phyloP scores from a whole-genome alignment of 2,797 vertebrate genomes.

The Uromys caudimaculatus region DNA sequence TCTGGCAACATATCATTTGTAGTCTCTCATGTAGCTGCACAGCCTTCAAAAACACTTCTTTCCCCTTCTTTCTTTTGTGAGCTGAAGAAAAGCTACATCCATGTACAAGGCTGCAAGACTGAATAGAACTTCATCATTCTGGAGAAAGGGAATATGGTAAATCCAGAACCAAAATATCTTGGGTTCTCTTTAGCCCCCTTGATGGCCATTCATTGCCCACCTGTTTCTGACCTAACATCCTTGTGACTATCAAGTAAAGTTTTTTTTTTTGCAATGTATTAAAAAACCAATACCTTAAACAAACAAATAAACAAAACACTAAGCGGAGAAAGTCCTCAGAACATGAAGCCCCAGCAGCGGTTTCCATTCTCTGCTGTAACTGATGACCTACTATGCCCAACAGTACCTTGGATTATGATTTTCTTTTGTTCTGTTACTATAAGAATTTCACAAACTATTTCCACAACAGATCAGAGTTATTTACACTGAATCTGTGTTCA shows the following conservation, averaged over 20 bases:
- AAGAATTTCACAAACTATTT: not conserved
- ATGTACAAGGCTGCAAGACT: too few relatives aligned
- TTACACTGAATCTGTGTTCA: not conserved
- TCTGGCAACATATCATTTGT: conserved; percentile 15
- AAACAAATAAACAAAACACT: not conserved
- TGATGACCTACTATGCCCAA: not conserved
- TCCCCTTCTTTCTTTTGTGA: not conserved
- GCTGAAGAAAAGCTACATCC: not conserved
- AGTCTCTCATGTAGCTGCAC: conserved; percentile 31
- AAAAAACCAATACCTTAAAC: not conserved
- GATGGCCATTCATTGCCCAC: not conserved
- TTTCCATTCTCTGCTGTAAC: not conserved
- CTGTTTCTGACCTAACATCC: not conserved
- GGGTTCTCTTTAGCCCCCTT: not conserved
- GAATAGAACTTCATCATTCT: not conserved
- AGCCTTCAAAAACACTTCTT: not conserved
- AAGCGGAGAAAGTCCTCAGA: not conserved
- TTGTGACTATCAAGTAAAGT: not conserved
- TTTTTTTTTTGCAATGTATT: not conserved
- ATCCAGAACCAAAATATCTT: not conserved
- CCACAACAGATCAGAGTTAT: not conserved
- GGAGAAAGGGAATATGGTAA: not conserved
- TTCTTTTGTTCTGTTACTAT: not conserved
- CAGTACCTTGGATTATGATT: not conserved
- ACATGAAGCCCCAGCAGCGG: not conserved